Evolutionary conservation across 2,797 vertebrate species (phyloP).

Genomic region (Mormyrops boulengeri): DNA sequence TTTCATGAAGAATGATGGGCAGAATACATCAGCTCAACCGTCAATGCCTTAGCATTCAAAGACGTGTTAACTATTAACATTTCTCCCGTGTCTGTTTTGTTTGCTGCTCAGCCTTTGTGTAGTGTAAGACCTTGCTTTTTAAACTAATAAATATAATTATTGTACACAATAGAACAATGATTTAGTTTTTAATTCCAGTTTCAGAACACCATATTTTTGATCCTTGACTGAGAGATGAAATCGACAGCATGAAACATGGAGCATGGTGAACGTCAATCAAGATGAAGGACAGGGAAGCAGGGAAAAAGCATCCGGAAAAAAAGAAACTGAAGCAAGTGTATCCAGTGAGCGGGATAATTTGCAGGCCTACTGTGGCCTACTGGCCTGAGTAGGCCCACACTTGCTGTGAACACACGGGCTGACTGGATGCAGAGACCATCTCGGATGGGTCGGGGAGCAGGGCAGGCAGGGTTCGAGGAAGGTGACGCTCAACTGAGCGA

Average conservation of each 20-base stretch:
- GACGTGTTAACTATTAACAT: neutral
- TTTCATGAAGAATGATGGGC: neutral
- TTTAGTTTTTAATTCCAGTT: neutral
- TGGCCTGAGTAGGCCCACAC: neutral
- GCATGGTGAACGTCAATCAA: neutral
- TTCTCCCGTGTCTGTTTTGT: neutral
- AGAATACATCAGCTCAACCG: neutral
- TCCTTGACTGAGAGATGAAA: neutral
- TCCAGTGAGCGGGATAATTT: neutral
- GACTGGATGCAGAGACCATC: neutral
- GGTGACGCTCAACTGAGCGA: neutral
- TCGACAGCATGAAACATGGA: neutral
- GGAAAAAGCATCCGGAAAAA: neutral
- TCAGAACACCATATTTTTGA: neutral
- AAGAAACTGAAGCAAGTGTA: neutral
- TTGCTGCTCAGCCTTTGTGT: neutral
- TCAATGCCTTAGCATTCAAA: neutral
- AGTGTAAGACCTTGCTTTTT: neutral
- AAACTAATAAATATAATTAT: neutral
- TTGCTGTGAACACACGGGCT: neutral
- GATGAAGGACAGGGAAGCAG: neutral
- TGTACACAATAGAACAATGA: neutral
- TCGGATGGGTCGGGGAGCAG: neutral
- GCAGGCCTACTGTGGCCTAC: neutral
- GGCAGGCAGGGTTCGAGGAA: neutral